Conservation (phyloP, 2,888 invertebrate genomes). For the Calephelis perditalis region DNA sequence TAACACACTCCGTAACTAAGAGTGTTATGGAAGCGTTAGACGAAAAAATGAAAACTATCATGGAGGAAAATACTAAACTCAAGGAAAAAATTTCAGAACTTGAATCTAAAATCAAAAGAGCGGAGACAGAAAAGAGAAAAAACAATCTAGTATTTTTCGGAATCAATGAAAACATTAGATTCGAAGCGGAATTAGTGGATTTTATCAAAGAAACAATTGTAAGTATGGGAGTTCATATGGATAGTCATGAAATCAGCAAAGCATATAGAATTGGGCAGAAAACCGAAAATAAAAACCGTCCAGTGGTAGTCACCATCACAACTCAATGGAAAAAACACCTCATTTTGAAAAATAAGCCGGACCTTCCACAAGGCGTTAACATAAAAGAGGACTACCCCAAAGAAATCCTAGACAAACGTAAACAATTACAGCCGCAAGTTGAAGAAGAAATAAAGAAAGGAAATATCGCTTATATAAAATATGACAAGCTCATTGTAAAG, state of each 20-base stretch:
- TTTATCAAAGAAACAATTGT: slow-evolving; percentile 12
- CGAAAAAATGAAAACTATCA: slow-evolving; percentile 20
- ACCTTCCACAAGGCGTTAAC: slow-evolving; percentile 1
- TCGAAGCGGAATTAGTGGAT: slow-evolving; percentile 14
- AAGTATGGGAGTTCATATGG: slow-evolving; percentile 15
- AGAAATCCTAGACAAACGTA: no score
- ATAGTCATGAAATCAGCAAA: slow-evolving; percentile 21
- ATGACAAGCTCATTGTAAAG: slow-evolving; percentile 17
- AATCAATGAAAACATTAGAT: slow-evolving; percentile 1
- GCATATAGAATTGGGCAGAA: slow-evolving; percentile 18
- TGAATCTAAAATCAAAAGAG: not conserved
- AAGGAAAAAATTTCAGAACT: not conserved
- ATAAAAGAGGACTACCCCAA: not conserved
- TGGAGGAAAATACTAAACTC: slow-evolving; percentile 1
- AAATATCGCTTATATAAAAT: slow-evolving; percentile 20
- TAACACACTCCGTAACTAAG: slow-evolving; percentile 21
- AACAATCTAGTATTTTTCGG: not conserved
- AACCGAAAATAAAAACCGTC: slow-evolving; percentile 18
- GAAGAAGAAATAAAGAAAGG: slow-evolving; percentile 21
- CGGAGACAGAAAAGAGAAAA: not conserved
- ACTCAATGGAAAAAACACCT: slow-evolving; percentile 24
- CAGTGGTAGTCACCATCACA: slow-evolving; percentile 21
- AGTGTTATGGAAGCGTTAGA: slow-evolving; percentile 21
- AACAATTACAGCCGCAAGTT: not conserved
- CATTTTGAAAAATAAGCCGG: slow-evolving; percentile 5